phyloP scores from a whole-genome alignment of 2,113 vertebrate species.

The Agelaius phoeniceus region DNA sequence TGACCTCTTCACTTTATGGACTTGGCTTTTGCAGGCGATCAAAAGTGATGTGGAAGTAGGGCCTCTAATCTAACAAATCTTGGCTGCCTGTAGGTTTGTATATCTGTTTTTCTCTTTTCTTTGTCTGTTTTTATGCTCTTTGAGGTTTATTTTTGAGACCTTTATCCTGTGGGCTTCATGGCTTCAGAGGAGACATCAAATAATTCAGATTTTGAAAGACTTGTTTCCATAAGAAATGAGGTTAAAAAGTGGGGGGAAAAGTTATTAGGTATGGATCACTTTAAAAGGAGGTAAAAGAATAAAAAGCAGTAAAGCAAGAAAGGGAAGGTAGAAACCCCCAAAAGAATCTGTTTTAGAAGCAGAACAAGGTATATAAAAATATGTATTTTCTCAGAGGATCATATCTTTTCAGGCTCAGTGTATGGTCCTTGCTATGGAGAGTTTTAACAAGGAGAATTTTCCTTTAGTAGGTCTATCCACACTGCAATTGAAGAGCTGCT shows the following conservation, averaged over 20 bases:
- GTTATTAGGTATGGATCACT: neutral
- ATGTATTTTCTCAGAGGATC: accelerated
- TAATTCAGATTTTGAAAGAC: neutral
- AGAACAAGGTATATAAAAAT: neutral
- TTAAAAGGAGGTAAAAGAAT: neutral
- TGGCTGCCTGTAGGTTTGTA: neutral
- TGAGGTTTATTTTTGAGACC: neutral
- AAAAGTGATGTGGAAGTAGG: neutral
- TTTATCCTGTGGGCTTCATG: neutral
- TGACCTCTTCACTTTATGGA: neutral
- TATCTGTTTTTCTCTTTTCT: neutral
- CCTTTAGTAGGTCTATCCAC: neutral
- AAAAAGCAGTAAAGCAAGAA: neutral
- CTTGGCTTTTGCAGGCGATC: neutral
- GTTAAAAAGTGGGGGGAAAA: neutral
- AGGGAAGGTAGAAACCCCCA: neutral
- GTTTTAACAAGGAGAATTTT: neutral
- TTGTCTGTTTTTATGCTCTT: neutral
- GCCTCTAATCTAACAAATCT: neutral
- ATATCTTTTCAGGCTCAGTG: accelerated
- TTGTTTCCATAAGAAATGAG: neutral
- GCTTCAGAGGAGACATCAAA: neutral
- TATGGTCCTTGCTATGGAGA: neutral
- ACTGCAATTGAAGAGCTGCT: accelerated
- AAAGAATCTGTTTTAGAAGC: neutral